These are phyloP conservation scores for Cyanocitta stelleri DNA, from an alignment of 2,113 vertebrate genomes.

Conservation along the genomic window DNA sequence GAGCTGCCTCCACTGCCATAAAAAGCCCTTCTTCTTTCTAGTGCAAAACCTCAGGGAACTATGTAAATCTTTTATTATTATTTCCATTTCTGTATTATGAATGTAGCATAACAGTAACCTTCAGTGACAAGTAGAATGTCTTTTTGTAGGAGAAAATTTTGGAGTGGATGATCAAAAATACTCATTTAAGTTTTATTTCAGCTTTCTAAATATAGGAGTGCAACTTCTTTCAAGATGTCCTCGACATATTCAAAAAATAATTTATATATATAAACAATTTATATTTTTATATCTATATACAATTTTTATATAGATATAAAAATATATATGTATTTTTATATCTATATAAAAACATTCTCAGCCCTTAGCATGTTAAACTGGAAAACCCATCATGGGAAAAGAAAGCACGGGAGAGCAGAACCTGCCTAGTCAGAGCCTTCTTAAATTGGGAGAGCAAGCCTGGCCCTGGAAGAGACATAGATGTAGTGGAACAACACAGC, in stretches of 20 bases:
- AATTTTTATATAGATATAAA: not conserved
- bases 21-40: not conserved
- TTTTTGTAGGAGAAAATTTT: not conserved
- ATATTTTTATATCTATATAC: no score
- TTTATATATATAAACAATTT: not conserved
- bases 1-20: not conserved
- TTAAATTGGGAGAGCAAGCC: not conserved
- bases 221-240: not conserved
- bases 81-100: not conserved
- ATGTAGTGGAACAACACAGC: not conserved
- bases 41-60: not conserved
- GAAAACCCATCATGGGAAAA: not conserved
- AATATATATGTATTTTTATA: no score
- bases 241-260: not conserved
- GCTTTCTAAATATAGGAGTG: not conserved
- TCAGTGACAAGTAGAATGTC: not conserved
- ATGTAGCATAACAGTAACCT: not conserved
- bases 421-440: not conserved
- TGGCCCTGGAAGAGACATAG: not conserved
- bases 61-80: not conserved
- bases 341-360: not conserved
- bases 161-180: not conserved
- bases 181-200: not conserved
- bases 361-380: not conserved
- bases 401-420: not conserved